These are phyloP conservation scores for Ernsta delagoae DNA, from an alignment of 2,888 invertebrate genomes.

Conservation along the genomic window DNA sequence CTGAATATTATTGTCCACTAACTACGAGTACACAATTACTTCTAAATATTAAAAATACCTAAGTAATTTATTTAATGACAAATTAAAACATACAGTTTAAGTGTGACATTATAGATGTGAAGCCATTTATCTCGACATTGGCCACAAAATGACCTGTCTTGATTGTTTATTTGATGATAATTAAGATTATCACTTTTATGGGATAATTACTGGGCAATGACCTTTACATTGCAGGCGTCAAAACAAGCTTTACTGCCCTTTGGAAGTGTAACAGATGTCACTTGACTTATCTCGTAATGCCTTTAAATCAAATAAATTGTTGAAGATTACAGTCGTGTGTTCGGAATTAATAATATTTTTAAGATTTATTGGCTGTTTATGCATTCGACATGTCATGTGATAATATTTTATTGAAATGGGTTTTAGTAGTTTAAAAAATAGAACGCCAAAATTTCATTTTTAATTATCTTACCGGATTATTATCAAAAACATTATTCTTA, in stretches of 20 bases:
- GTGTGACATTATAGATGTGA: background rate
- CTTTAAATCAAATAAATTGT: slow-evolving; percentile 19
- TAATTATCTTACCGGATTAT: no score
- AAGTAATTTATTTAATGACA: background rate
- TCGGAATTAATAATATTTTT: background rate
- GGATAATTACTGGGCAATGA: slow-evolving; percentile 24
- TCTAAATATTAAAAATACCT: no score
- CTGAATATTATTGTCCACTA: no score
- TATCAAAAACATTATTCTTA: no score
- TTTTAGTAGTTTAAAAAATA: no score
- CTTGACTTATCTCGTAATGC: slow-evolving; percentile 15
- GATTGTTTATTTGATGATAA: slow-evolving; percentile 13
- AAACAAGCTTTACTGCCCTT: slow-evolving; percentile 28
- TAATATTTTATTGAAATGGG: no score
- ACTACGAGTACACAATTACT: no score
- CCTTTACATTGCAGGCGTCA: slow-evolving; percentile 19
- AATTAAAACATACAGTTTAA: background rate
- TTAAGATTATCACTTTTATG: slow-evolving; percentile 19
- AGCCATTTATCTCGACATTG: background rate
- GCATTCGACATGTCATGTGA: background rate
- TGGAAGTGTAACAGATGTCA: slow-evolving; percentile 24
- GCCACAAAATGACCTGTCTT: background rate
- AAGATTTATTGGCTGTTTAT: slow-evolving; percentile 3
- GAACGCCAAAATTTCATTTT: no score
- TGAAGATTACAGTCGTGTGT: slow-evolving; percentile 9